phyloP scores from a whole-genome alignment of 2,888 invertebrate genomes.

The Petrolisthes manimaculis region DNA sequence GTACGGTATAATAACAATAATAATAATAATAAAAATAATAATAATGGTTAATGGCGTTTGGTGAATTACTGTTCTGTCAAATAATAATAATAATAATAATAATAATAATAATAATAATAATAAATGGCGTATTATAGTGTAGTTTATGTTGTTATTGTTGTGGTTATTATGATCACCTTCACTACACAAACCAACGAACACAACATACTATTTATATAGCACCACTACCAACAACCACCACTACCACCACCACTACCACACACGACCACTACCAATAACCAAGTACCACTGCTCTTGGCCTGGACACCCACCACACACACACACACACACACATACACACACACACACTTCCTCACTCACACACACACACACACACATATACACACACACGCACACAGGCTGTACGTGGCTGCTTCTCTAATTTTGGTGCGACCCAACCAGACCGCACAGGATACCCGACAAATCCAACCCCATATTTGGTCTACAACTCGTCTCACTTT shows the following conservation, averaged over 20 bases:
- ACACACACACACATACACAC: constrained; percentile 14
- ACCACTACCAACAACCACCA: neutral
- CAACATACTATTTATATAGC: no score
- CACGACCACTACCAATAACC: neutral
- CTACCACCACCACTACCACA: neutral
- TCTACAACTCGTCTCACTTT: constrained; percentile 60
- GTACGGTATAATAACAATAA: no score
- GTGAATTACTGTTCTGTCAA: no score
- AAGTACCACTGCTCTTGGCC: constrained; percentile 16
- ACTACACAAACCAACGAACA: no score
- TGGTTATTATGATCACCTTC: no score
- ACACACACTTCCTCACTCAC: constrained; percentile 21
- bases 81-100: no score
- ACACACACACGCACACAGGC: constrained; percentile 17
- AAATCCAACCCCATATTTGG: constrained; percentile 64
- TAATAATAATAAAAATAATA: no score
- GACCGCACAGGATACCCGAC: constrained; percentile 51
- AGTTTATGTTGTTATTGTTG: no score
- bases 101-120: no score
- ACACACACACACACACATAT: neutral
- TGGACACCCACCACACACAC: constrained; percentile 16
- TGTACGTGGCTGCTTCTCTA: constrained; percentile 49
- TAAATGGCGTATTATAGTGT: no score
- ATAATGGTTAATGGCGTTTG: no score
- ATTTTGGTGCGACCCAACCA: constrained; percentile 54